Base-by-base conservation (phyloP, 2,888 invertebrate species). In the Barypeithes pellucidus region DNA sequence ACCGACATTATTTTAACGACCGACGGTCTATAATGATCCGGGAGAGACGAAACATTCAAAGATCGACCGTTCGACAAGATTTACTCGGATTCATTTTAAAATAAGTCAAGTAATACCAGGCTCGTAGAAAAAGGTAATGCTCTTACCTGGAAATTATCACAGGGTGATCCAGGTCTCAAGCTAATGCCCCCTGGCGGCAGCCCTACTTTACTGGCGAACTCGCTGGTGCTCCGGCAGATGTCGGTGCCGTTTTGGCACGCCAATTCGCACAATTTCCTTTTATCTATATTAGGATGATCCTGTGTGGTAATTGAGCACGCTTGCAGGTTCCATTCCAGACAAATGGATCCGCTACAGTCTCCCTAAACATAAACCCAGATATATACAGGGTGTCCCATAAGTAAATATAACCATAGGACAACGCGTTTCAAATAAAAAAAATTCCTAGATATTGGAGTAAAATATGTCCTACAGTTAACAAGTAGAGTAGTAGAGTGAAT, bases 261-360 rank as follows among this genome's bases (percentile, higher is more conserved):
- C 77, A 99, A 90, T 86, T 98, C 98, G 88, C 99, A 99, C 69
- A 99, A 89, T 83, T 94, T 92, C 76, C 96, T 89, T 80, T 96
- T 93, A 86, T 95, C 91, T 69, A 93, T 92, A 75, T 93, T 93
- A 70, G 91, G 90, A 79, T 90, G 90, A 61, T 92, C 91, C 78
- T 91, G 90, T 33, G 95, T 94, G 7, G 96, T 95, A 63, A 97
- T 89, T 88, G 98, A 99, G 85, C 99, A 99, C 85, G 98, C 98
- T 65, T 93, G 92, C 88, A 99, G 91, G 84, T 95, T 94, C 93
- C 98, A 97, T 82, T 94, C 93, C 74, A 97, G 89, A 86, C 99
- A 99, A 81, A 99, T 97, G 0, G 98, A 98, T 54, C 97, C 98
- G 54, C 93, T 91, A 86, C 99, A 99, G 78, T 97, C 96, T 75